phyloP scores from a whole-genome alignment of 2,113 vertebrate genomes.

The Entomyzon cyanotis region DNA sequence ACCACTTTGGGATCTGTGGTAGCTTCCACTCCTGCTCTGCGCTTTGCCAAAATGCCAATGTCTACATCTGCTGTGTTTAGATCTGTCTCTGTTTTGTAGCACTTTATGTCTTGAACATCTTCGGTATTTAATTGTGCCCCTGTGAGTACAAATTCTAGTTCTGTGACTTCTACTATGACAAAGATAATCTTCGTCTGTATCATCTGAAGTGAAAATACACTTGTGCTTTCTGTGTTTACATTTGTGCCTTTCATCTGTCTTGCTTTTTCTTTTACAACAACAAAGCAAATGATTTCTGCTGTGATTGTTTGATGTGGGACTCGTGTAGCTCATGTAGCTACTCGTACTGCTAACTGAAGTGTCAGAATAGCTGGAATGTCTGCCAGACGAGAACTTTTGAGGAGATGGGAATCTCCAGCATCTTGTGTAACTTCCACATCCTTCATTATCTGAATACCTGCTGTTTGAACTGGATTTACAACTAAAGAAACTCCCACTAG shows the following conservation, averaged over 20 bases:
- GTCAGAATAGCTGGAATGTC: constrained; percentile 49
- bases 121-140: constrained; percentile 30
- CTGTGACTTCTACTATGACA: constrained; percentile 28
- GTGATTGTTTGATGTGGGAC: constrained; percentile 3
- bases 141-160: constrained; percentile 23
- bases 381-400: constrained; percentile 52
- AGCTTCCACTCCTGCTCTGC: constrained; percentile 1
- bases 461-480: constrained; percentile 39
- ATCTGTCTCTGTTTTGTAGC: constrained; percentile 70
- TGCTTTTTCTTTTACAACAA: constrained; percentile 59
- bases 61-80: constrained; percentile 58
- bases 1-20: constrained; percentile 22
- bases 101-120: constrained; percentile 67
- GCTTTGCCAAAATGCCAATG: neutral
- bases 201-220: constrained; percentile 52
- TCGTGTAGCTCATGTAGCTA: constrained; percentile 22
- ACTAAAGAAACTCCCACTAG: constrained; percentile 14
- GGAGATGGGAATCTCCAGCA: constrained; percentile 53
- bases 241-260: constrained; percentile 61
- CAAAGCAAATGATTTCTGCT: constrained; percentile 19
- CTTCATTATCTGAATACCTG: constrained; percentile 53
- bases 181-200: neutral
- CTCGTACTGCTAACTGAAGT: constrained; percentile 23
- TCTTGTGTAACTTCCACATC: constrained; percentile 14
- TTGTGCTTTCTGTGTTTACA: constrained; percentile 68